Evolutionary conservation across 2,888 invertebrate species (phyloP).

Genomic region (Kuschelorhynchus macadamiae): DNA sequence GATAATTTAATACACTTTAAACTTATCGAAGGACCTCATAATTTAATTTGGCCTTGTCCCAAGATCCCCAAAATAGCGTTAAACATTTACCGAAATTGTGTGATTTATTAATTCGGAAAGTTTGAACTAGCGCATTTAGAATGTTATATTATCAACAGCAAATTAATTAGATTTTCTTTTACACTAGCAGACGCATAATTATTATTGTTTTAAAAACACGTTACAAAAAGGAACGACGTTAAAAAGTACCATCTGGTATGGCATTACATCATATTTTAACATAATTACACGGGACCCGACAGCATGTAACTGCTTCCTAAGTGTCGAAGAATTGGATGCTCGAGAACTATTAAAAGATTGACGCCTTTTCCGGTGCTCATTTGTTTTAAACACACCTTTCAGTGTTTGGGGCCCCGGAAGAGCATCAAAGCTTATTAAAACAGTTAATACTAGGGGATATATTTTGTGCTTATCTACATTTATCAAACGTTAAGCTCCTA

Average conservation of each 20-base stretch:
- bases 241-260: constrained; percentile 39
- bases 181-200: constrained; percentile 34
- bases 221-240: constrained; percentile 27
- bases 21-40: too few species aligned
- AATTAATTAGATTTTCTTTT: too few species aligned
- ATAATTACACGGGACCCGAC: constrained; percentile 46
- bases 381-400: constrained; percentile 31
- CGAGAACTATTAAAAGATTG: constrained; percentile 47
- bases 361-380: constrained; percentile 46
- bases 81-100: too few species aligned
- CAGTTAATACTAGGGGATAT: too few species aligned
- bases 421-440: neutral
- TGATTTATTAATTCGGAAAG: too few species aligned
- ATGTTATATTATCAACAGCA: too few species aligned
- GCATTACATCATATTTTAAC: constrained; percentile 47
- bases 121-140: too few species aligned
- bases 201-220: constrained; percentile 44
- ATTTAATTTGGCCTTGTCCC: too few species aligned
- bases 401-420: constrained; percentile 6
- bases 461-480: too few species aligned
- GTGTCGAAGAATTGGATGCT: constrained; percentile 47
- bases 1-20: too few species aligned
- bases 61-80: too few species aligned
- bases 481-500: too few species aligned
- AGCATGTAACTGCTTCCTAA: constrained; percentile 50